phyloP scores from a whole-genome alignment of 1,140 invertebrate genomes.

The Apis florea region DNA sequence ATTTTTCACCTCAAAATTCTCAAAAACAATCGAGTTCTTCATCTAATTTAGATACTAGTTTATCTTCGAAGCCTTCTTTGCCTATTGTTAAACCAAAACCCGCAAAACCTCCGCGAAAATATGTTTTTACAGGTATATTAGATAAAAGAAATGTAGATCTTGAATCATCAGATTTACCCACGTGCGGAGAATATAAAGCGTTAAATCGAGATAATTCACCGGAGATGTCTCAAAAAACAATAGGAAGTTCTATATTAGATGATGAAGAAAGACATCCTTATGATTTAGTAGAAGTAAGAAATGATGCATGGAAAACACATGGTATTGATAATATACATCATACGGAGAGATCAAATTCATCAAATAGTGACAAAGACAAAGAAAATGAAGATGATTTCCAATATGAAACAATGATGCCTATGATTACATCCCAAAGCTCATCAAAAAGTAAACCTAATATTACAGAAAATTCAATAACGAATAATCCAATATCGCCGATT shows the following conservation, averaged over 20 bases:
- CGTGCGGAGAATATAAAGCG: conserved; percentile 66
- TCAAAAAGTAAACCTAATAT: conserved; percentile 59
- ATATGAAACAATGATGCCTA: conserved; percentile 72
- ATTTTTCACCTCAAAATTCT: conserved; percentile 74
- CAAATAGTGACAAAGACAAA: conserved; percentile 58
- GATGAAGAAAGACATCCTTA: conserved; percentile 80
- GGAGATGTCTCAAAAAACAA: conserved; percentile 73
- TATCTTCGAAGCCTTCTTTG: conserved; percentile 68
- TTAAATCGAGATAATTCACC: conserved; percentile 66
- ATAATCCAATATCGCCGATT: conserved; percentile 54
- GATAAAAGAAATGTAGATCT: conserved; percentile 74
- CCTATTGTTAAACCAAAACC: conserved; percentile 83
- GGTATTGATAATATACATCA: conserved; percentile 87
- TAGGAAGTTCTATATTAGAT: conserved; percentile 45
- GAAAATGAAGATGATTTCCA: conserved; percentile 67
- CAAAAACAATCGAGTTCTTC: conserved; percentile 69
- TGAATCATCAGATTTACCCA: conserved; percentile 61
- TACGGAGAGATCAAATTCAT: conserved; percentile 78
- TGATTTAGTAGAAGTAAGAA: conserved; percentile 85
- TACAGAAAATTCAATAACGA: conserved; percentile 49
- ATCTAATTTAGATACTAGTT: conserved; percentile 53
- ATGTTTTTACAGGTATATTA: conserved; percentile 73
- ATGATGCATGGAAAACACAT: conserved; percentile 88
- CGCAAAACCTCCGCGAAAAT: conserved; percentile 85
- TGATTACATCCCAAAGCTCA: conserved; percentile 61